Base-by-base conservation (phyloP, 1,140 invertebrate species). In the Drosophila lowei region DNA sequence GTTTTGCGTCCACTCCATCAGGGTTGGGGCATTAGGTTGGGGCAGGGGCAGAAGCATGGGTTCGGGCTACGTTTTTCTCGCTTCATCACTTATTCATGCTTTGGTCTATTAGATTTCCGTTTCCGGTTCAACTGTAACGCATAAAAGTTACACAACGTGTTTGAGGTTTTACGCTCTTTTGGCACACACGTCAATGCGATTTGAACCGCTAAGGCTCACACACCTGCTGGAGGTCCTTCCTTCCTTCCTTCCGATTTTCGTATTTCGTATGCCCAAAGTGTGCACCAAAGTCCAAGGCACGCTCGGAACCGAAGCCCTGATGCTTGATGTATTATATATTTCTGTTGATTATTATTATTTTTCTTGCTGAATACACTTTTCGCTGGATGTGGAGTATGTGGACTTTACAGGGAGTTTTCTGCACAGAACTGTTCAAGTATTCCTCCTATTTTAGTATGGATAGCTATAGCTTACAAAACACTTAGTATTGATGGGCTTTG, bases 81-180 rank as follows among this genome's bases (percentile, higher is more conserved):
- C 80, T 85, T 84, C 80, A 84, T 84, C 80, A 84, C 80, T 85
- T 84, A 84, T 84, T 80, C 80, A 84, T 84, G 80, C 80, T 85
- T 84, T 84, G 80, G 80, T 84, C 80, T 84, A 84, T 84, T 84
- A 84, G 80, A 84, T 84, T 84, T 84, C 80, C 80, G 80, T 84
- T 84, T 84, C 80, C 80, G 80, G 80, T 85, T 84, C 67, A 84
- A 77, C 80, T 77, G 80, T 70, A 84, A 79, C 72, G 63, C 72
- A 79, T 64, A 58, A 79, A 79, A 79, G 76, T 84, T 79, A 65
- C 48, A 66, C 80, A 79, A 85, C 76, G 80, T 84, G 80, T 84
- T 72, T 84, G 80, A 84, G 80, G 80, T 84, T 84, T 84, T 77
- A 84, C 80, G 80, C 80, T 85, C 79, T 79, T 78, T 84, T 74